Percentiles rank a stretch among this genome's conserved stretches.
Evolutionary conservation across 2,797 vertebrate genomes (phyloP).

Genomic region (Macropus fuliginosus): DNA sequence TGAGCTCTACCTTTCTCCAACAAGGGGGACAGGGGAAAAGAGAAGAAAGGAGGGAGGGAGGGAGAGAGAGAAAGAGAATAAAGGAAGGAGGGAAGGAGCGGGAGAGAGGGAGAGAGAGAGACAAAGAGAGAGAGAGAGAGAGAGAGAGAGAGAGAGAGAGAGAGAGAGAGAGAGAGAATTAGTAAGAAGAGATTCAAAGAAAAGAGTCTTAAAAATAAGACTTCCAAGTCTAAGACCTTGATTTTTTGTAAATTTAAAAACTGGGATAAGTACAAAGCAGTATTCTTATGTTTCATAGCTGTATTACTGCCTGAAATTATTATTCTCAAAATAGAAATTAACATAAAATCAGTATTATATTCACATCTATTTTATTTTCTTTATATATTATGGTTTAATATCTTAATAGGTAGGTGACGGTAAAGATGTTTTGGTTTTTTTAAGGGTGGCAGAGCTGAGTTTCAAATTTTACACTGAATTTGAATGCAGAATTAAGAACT

Average conservation of each 20-base stretch:
- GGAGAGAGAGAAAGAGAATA: not conserved
- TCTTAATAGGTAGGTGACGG: conserved; percentile 10
- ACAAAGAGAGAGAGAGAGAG: not conserved
- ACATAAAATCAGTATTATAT: conserved; percentile 52
- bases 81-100: not conserved
- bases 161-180: not conserved
- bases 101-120: not conserved
- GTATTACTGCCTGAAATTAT: conserved; percentile 44
- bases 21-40: not conserved
- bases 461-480: conserved; percentile 42
- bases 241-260: conserved; percentile 29
- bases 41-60: not conserved
- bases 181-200: conserved; percentile 12
- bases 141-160: not conserved
- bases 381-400: conserved; percentile 54
- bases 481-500: conserved; percentile 32
- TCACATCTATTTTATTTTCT: conserved; percentile 54
- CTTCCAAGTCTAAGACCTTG: not conserved
- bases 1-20: not conserved
- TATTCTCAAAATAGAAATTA: conserved; percentile 55
- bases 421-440: not conserved
- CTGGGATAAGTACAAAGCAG: conserved; percentile 35
- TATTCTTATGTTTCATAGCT: conserved; percentile 58
- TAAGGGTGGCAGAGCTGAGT: conserved; percentile 57
- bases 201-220: conserved; percentile 34